Base-by-base conservation (phyloP, 2,797 vertebrate species). In the Thamnophis elegans region DNA sequence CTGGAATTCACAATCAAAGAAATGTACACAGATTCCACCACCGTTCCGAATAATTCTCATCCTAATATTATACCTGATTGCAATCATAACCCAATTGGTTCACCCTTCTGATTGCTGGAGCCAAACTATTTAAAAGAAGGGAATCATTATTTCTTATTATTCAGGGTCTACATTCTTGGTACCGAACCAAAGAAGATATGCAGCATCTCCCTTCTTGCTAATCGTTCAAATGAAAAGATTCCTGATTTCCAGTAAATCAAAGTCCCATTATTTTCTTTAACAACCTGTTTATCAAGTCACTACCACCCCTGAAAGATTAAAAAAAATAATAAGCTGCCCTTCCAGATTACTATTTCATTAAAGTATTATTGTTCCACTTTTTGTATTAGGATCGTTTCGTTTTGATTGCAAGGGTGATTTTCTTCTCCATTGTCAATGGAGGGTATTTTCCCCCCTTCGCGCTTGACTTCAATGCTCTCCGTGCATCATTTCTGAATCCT, bases 311-410 rank as follows among this genome's bases (percentile, higher is more conserved):
- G 42, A 54, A 88, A 87, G 65, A 88, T 82, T 90, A 90, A 88
- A 90, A 87, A 2, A 6, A 78, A 87, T 78, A 87, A 78, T 93
- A 93, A 86, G 62, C 60, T 87, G 53, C 85, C 62, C 1, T 93
- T 93, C 62, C 28, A 82, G 55, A 92, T 90, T 78, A 90, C 92
- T 87, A 36, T 92, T 87, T 87, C 54, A 92, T 92, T 92, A 90
- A 92, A 78, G 26, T 78, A 92, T 93, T 90, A 93, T 93, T 93
- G 55, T 90, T 93, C 92, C 62, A 60, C 85, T 90, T 93, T 92
- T 60, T 47, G 59, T 88, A 93, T 93, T 93, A 90, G 78, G 42
- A 90, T 60, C 18, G 16, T 93, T 93, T 90, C 47, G 42, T 36
- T 89, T 90, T 90, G 92, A 93, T 93, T 93, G 62, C 65, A 60